phyloP scores from a whole-genome alignment of 2,113 vertebrate species.

The Rhagologus leucostigma region DNA sequence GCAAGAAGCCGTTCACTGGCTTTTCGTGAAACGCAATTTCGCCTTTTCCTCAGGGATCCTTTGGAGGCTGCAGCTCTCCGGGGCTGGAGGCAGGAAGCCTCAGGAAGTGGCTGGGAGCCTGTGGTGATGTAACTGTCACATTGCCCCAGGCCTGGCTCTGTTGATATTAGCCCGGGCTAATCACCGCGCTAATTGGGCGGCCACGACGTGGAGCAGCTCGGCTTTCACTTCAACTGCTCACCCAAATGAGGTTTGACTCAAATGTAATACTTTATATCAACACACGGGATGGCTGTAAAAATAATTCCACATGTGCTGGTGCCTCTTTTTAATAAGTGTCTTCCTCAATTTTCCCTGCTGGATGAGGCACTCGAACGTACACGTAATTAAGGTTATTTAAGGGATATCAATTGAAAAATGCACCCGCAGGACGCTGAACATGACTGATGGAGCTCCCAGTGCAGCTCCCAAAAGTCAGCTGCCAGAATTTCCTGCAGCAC shows the following conservation, averaged over 20 bases:
- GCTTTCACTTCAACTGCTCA: constrained; percentile 79
- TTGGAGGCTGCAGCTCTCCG: neutral
- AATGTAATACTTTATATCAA: constrained; percentile 83
- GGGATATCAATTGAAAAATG: constrained; percentile 69
- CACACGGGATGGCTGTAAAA: constrained; percentile 77
- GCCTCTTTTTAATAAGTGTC: constrained; percentile 81
- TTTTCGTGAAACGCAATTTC: neutral
- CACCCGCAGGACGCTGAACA: constrained; percentile 39
- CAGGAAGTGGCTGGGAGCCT: constrained; percentile 49
- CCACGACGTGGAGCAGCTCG: constrained; percentile 65
- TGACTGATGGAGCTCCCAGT: constrained; percentile 4
- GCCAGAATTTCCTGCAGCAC: neutral
- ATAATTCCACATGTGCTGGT: constrained; percentile 78
- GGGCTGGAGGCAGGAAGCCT: neutral
- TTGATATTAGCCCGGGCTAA: constrained; percentile 80
- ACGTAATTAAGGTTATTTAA: constrained; percentile 74
- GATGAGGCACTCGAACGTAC: constrained; percentile 68
- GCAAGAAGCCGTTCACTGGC: neutral
- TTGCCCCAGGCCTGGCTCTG: constrained; percentile 63
- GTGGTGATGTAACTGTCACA: constrained; percentile 70
- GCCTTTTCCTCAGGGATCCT: neutral
- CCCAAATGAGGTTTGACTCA: constrained; percentile 81
- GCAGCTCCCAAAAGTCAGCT: neutral
- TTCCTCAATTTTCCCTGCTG: constrained; percentile 80
- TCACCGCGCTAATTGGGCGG: constrained; percentile 77